A percentile compares a stretch with the other conserved stretches of the same genome.
phyloP scores from a whole-genome alignment of 1,140 invertebrate species.

The Neocloeon triangulifer region DNA sequence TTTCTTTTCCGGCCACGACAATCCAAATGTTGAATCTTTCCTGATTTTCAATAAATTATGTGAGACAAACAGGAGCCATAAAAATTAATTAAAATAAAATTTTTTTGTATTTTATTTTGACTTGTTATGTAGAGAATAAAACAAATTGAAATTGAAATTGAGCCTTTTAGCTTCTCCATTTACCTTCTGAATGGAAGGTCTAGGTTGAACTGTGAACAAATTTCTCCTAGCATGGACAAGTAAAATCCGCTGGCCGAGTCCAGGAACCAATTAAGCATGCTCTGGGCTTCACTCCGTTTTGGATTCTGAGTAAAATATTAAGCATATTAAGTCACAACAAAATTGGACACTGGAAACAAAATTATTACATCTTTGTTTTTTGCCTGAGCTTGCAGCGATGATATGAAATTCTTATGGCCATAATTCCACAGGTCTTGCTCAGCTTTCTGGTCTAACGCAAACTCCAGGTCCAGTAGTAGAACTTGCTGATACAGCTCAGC shows the following conservation, averaged over 20 bases:
- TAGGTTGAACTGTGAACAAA: slow-evolving; percentile 56
- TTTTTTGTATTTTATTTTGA: no score
- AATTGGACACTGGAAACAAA: background rate
- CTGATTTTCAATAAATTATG: no score
- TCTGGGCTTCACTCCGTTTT: slow-evolving; percentile 43
- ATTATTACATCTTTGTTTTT: slow-evolving; percentile 46
- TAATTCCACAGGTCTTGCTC: slow-evolving; percentile 78
- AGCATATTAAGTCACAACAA: background rate
- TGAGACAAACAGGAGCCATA: no score
- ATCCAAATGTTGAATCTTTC: slow-evolving; percentile 22
- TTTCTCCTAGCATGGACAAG: slow-evolving; percentile 53
- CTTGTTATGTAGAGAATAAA: no score
- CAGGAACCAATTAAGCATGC: slow-evolving; percentile 50
- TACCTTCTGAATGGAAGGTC: slow-evolving; percentile 51
- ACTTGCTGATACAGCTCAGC: slow-evolving; percentile 64
- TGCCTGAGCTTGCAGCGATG: slow-evolving; percentile 42
- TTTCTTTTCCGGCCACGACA: slow-evolving; percentile 20
- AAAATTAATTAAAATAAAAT: no score
- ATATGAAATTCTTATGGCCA: slow-evolving; percentile 73
- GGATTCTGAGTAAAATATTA: slow-evolving; percentile 32
- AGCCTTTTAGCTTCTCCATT: no score
- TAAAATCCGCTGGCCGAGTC: slow-evolving; percentile 71
- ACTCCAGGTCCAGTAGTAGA: slow-evolving; percentile 56
- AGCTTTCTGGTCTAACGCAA: slow-evolving; percentile 71
- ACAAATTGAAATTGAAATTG: no score